A percentile compares a stretch with the other conserved stretches of the same genome.
Evolutionary conservation across 37 sponge, comb jelly and placozoan genomes (phyloP).

Genomic region (Theonella swinhoei): DNA sequence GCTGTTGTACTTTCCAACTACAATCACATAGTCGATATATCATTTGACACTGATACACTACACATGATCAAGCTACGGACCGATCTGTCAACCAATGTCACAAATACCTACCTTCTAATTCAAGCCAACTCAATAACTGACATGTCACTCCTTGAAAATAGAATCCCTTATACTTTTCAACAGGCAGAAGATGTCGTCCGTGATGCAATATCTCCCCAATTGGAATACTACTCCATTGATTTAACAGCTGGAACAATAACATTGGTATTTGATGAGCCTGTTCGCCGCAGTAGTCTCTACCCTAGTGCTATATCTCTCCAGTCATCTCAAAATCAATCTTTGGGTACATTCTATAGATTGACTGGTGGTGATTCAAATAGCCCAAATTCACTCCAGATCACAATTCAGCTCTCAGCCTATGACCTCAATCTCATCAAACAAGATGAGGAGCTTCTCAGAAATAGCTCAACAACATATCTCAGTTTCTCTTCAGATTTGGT

Average conservation of each 20-base stretch:
- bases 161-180: slow-evolving; percentile 17
- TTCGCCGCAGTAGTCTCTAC: slow-evolving; percentile 46
- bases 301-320: slow-evolving; percentile 74
- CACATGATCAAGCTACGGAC: slow-evolving; percentile 69
- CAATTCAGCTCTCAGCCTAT: slow-evolving; percentile 34
- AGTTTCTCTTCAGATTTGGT: slow-evolving; percentile 60
- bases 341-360: slow-evolving; percentile 51
- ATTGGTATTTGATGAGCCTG: slow-evolving; percentile 83
- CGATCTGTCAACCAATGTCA: slow-evolving; percentile 52
- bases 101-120: slow-evolving; percentile 60
- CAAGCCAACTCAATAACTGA: slow-evolving; percentile 42
- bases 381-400: slow-evolving; percentile 58
- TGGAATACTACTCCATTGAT: slow-evolving; percentile 58
- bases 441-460: slow-evolving; percentile 59
- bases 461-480: slow-evolving; percentile 52
- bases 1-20: slow-evolving; percentile 42
- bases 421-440: slow-evolving; percentile 82
- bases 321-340: slow-evolving; percentile 28
- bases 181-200: neutral
- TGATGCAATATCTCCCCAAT: slow-evolving; percentile 53
- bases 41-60: slow-evolving; percentile 61
- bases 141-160: slow-evolving; percentile 32
- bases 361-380: slow-evolving; percentile 69
- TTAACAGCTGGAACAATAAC: slow-evolving; percentile 56
- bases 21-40: slow-evolving; percentile 44